A percentile compares a stretch with the other conserved stretches of the same genome.
These are phyloP conservation scores for Metridium senile DNA, from an alignment of 92 coral and sea anemone species.

Conservation along the genomic window DNA sequence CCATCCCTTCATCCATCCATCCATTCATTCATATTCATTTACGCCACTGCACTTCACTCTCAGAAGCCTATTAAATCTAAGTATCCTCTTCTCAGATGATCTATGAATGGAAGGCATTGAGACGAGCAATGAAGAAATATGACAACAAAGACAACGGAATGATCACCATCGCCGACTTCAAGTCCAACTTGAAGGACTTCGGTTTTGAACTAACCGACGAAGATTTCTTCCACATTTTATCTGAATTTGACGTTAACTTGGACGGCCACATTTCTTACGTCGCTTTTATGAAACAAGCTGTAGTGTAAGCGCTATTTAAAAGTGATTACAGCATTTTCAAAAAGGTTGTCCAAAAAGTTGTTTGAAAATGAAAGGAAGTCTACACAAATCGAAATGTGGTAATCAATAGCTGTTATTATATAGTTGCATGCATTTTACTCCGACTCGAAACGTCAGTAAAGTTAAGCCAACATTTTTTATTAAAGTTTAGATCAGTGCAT, in stretches of 20 bases:
- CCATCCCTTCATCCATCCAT: background rate
- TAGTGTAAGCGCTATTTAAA: conserved; percentile 1
- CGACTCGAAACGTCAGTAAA: too few species aligned
- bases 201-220: conserved; percentile 70
- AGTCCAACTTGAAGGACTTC: conserved; percentile 47
- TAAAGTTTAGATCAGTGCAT: too few species aligned
- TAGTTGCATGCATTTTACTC: too few species aligned
- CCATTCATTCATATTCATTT: background rate
- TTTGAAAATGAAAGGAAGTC: background rate
- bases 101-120: conserved; percentile 73
- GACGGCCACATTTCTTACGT: conserved; percentile 75
- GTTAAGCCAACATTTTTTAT: too few species aligned
- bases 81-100: conserved; percentile 56
- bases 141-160: conserved; percentile 72
- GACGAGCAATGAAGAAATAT: conserved; percentile 67
- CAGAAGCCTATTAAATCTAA: background rate
- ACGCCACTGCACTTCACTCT: background rate
- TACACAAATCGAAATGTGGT: too few species aligned
- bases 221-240: conserved; percentile 81
- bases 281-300: conserved; percentile 64
- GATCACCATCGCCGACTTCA: conserved; percentile 73
- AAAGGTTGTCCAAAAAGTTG: background rate
- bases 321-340: background rate
- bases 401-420: too few species aligned
- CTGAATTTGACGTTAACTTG: conserved; percentile 79